Base-by-base conservation (phyloP, 1,140 invertebrate species). In the Trichomalopsis sarcophagae region DNA sequence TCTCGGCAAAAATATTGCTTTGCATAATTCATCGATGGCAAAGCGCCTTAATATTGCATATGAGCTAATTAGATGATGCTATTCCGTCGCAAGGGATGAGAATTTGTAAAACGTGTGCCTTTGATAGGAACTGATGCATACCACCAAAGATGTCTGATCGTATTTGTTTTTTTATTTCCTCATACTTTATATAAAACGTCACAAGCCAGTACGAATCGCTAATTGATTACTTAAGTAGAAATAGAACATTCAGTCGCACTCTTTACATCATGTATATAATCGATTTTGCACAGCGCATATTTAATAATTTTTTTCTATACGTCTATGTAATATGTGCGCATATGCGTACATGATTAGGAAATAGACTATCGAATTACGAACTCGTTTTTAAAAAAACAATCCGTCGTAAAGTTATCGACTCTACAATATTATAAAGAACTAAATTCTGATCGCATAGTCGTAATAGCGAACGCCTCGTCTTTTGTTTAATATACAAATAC, bases 331-430 rank as follows among this genome's bases (percentile, higher is more conserved):
- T 76, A 66, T 75, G 30, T 30, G 50, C 87, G 76, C 81, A 86
- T 74, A 73, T 14, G 66, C 68, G 82, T 62, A 86, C 84, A 87
- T 30, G 50, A 47, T n/a, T 86, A 89, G 87, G 86, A 89, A 89
- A 89, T 91, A 89, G 87, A 91, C 89, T 91, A 91, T 90, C 81
- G 89, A 90, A 90, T 89, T 86, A 89, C 79, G 87, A 90, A 90
- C 85, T 89, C 76, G 62, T 86, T 87, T 83, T 84, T 84, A 87
- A 87, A 86, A 87, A 71, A 89, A 89, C 87, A 89, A 89, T 86
- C 75, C 81, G 30, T 21, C 84, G 84, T 86, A 87, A 88, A 76
- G 86, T 86, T 87, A 85, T 86, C 78, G 87, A 87, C 84, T 77
- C 84, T 90, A 91, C 36, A 85, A 62, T 69, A 47, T 69, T 36